Evolutionary conservation across 92 coral and sea anemone species (phyloP).

Genomic region (Zoanthus gigantus): DNA sequence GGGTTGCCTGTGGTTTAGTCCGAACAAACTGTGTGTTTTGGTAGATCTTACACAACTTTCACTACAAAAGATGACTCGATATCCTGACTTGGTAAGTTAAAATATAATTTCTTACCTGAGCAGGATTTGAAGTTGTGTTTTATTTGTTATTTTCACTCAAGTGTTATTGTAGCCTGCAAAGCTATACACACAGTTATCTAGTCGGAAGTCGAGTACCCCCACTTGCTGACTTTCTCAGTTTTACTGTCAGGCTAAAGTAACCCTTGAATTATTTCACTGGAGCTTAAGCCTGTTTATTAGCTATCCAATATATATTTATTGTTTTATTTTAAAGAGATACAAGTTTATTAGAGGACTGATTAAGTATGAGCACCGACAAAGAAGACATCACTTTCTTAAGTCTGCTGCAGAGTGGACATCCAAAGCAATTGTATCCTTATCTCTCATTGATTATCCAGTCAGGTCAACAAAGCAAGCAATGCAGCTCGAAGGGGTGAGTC

Average conservation of each 20-base stretch:
- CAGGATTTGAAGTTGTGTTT: neutral
- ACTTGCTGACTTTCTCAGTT: too few species aligned
- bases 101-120: neutral
- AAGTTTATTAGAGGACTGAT: slow-evolving; percentile 73
- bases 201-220: neutral
- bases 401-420: slow-evolving; percentile 82
- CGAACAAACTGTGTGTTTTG: too few species aligned
- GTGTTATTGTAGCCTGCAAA: neutral
- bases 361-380: slow-evolving; percentile 66
- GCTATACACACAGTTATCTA: neutral
- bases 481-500: slow-evolving; percentile 70
- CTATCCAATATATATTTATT: neutral
- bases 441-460: slow-evolving; percentile 65
- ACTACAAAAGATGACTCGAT: slow-evolving; percentile 6
- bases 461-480: slow-evolving; percentile 70
- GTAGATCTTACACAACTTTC: neutral
- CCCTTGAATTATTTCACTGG: too few species aligned
- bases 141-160: too few species aligned
- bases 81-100: slow-evolving; percentile 29
- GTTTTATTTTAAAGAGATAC: slow-evolving; percentile 48
- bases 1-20: too few species aligned
- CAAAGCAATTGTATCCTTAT: slow-evolving; percentile 71
- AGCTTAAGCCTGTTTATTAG: too few species aligned
- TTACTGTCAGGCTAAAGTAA: too few species aligned
- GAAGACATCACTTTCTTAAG: slow-evolving; percentile 70